These are phyloP conservation scores for Eretmocerus hayati DNA, from an alignment of 2,888 invertebrate species.

Conservation along the genomic window DNA sequence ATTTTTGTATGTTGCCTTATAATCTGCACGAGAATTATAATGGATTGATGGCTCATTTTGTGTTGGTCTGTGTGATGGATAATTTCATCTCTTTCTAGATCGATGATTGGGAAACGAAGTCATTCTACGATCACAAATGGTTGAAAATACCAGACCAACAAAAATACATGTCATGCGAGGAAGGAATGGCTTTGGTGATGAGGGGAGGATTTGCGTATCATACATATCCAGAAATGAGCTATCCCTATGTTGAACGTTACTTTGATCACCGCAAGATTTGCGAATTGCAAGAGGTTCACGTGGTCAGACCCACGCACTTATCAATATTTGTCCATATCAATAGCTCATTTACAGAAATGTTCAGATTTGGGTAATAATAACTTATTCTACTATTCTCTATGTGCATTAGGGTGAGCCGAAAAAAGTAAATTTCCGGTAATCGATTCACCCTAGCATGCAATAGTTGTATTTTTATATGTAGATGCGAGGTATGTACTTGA, in stretches of 20 bases:
- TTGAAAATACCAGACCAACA: slow-evolving; percentile 30
- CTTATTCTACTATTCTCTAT: too few species aligned
- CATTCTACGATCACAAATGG: slow-evolving; percentile 27
- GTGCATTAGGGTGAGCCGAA: too few species aligned
- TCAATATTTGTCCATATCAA: slow-evolving; percentile 27
- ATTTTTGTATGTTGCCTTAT: too few species aligned
- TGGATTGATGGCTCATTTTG: neutral
- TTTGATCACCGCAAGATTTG: slow-evolving; percentile 37
- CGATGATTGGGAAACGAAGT: slow-evolving; percentile 31
- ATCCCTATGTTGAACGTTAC: slow-evolving; percentile 33
- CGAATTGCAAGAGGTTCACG: slow-evolving; percentile 36
- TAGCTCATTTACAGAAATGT: slow-evolving; percentile 37
- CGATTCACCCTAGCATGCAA: too few species aligned
- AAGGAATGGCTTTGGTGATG: slow-evolving; percentile 32
- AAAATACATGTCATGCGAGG: slow-evolving; percentile 30
- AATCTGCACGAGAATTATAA: too few species aligned
- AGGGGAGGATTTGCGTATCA: slow-evolving; percentile 38
- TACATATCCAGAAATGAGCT: slow-evolving; percentile 35
- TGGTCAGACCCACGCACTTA: slow-evolving; percentile 21
- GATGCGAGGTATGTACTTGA: too few species aligned
- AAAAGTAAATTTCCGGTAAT: too few species aligned
- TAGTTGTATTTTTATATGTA: too few species aligned
- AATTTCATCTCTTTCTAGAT: slow-evolving; percentile 22
- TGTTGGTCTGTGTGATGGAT: neutral
- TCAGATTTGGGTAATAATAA: slow-evolving; percentile 33